Base-by-base conservation (phyloP, 2,888 invertebrate species). In the Bugula neritina region DNA sequence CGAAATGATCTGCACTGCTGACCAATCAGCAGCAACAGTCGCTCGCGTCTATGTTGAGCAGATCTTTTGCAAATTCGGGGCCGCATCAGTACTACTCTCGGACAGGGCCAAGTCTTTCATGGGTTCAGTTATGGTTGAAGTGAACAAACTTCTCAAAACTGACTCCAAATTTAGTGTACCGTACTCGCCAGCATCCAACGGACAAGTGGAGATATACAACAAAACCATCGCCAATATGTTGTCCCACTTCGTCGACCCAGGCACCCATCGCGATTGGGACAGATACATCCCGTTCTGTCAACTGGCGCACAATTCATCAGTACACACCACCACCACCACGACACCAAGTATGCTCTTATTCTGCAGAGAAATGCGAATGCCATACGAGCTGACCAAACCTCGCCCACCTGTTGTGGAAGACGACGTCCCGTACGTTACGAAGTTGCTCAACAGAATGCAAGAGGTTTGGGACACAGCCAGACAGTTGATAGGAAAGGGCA, bases 141-240 rank as follows among this genome's bases (percentile, higher is more conserved):
- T 57, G 5, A 57, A 57, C 57, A 57, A 25, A 57, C 25, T 57
- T 23, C 57, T 57, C 3, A 23, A n/a, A 3, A 23, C n/a, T 3
- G 25, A 57, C 3, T 23, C 5, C 57, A 5, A 23, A 5, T 13
- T 13, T 3, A 57, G 5, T 5, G 10, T 31, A 31, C 3, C 2
- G 27, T 63, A 63, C 27, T 10, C 10, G 25, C 63, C 63, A 31
- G 3, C 27, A 3, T 13, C 31, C 63, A 63, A 63, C 31, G 63
- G 63, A 29, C 63, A 63, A 63, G 63, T 63, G 13, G 63, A 63
- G 31, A 31, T 63, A 27, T 63, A 63, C 34, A 63, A 63, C 31
- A 25, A 31, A 5, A 13, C 29, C 31, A 63, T 63, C 31, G 63
- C 63, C 10, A 63, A 63, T 10, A 63, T 63, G 63, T n/a, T 63